Evolutionary conservation across 53 echinoderm and acorn worm genomes (phyloP).

Genomic region (Henricia sp.): DNA sequence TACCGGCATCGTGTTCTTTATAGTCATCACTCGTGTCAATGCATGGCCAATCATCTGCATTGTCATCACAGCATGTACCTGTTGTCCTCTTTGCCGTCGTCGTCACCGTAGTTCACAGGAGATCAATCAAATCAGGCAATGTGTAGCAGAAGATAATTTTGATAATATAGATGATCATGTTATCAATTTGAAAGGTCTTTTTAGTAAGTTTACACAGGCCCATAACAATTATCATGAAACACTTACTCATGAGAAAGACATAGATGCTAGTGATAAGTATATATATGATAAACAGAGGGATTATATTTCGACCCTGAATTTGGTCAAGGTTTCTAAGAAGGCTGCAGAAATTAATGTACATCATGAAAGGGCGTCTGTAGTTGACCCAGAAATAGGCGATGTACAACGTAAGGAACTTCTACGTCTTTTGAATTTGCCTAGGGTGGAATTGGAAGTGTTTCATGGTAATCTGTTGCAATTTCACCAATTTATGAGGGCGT

Average conservation of each 20-base stretch:
- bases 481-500: neutral
- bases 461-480: neutral
- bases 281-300: conserved; percentile 9
- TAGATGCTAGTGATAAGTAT: neutral
- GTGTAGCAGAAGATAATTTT: neutral
- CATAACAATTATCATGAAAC: neutral
- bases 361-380: neutral
- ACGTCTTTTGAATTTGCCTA: too few relatives aligned
- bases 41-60: too few relatives aligned
- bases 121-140: neutral
- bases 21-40: too few relatives aligned
- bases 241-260: neutral
- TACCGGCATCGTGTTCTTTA: too few relatives aligned
- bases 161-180: neutral
- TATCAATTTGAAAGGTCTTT: neutral
- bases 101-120: too few relatives aligned
- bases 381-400: too few relatives aligned
- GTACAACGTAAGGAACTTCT: too few relatives aligned
- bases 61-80: too few relatives aligned
- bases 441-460: too few relatives aligned
- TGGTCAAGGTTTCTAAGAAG: neutral
- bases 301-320: neutral
- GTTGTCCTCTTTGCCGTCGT: too few relatives aligned
- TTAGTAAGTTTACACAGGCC: neutral
- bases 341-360: neutral